Base-by-base conservation (phyloP, 2,113 vertebrate species). In the Mus spicilegus region DNA sequence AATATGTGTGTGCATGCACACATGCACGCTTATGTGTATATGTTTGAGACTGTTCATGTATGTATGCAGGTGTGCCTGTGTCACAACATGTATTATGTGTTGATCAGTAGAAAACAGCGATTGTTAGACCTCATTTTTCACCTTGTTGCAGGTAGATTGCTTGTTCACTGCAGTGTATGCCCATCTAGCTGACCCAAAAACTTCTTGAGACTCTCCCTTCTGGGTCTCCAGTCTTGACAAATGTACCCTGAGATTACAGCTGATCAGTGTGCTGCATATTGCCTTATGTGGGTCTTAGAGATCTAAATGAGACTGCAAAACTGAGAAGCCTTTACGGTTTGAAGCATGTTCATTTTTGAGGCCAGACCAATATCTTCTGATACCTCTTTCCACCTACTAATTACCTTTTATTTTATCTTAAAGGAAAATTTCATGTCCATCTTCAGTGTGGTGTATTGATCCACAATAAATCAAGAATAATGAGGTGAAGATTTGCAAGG, bases 381-480 rank as follows among this genome's bases (percentile, higher is more conserved):
- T 86, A 42, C 49, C 11, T 65, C 17, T 65, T 30, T 33, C 42
- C 5, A 49, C 16, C 17, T 49, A 33, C 22, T 42, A 49, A 49
- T 65, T 22, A 22, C 42, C 30, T 81, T 76, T 90, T 61, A 61
- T 89, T 76, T 92, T 91, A 65, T 86, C 5, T 46, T 75, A 14
- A 81, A 91, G 51, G 82, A 6, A 51, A 28, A 30, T 61, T 0
- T 14, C 11, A 85, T 86, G 46, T 69, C 19, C 30, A 14, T 89
- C 69, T 94, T 90, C 14, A 17, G 51, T 61, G 3, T 91, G 58
- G 16, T 88, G 36, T 81, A n/a, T 88, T 30, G 82, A 93, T 78
- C 46, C 4, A 72, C 91, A 69, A 90, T 87, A 63, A 17, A 87
- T 67, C 77, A 92, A 89, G 33, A 22, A 91, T 89, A 96, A 97